A percentile compares a stretch with the other conserved stretches of the same genome.
These are phyloP conservation scores for Ictalurus punctatus DNA, from an alignment of 2,113 vertebrate genomes.

Conservation along the genomic window DNA sequence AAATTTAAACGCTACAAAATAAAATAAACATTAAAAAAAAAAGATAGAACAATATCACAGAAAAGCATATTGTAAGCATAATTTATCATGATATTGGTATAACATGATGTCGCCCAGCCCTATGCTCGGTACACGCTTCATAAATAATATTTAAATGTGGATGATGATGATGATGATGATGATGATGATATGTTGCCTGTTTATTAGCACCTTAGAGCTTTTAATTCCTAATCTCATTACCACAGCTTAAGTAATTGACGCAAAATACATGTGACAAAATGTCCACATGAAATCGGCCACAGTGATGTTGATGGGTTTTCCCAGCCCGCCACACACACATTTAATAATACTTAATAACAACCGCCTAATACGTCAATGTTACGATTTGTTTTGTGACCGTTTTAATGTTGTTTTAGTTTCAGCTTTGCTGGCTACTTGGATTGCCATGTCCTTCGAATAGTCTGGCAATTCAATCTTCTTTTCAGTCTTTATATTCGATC, in stretches of 20 bases:
- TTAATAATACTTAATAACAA: background rate
- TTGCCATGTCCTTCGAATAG: background rate
- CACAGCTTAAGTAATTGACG: no score
- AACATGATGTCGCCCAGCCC: background rate
- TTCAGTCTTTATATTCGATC: background rate
- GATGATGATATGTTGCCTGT: background rate
- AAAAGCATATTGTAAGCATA: background rate
- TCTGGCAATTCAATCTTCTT: slow-evolving; percentile 6
- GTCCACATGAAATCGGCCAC: background rate
- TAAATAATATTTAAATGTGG: background rate
- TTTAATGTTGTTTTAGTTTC: background rate
- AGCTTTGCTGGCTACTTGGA: background rate
- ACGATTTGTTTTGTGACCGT: background rate
- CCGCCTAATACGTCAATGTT: no score
- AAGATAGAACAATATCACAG: background rate
- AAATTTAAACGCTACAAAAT: no score
- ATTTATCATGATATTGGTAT: background rate
- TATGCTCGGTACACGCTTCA: background rate
- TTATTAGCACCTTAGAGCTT: background rate
- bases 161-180: background rate
- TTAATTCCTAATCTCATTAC: background rate
- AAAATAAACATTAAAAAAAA: background rate
- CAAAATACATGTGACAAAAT: no score
- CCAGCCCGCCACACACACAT: background rate
- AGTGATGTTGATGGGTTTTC: background rate